Conservation (phyloP, 1,140 invertebrate species). For the Thereuonema tuberculata region DNA sequence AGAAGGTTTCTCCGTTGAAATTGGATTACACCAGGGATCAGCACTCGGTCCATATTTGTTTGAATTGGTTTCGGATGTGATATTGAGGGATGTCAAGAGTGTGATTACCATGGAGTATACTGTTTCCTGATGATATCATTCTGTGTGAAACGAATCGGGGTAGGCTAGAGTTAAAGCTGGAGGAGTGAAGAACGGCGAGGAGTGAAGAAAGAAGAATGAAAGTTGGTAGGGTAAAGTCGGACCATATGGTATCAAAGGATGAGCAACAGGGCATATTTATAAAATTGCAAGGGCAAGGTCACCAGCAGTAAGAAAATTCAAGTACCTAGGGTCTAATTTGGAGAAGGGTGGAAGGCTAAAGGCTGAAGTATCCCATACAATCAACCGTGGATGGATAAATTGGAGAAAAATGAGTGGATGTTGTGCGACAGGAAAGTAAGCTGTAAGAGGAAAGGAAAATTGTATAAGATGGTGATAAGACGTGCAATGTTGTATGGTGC, state of each 20-base stretch:
- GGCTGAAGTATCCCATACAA: background rate
- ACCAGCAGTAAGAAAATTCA: background rate
- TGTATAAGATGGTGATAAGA: background rate
- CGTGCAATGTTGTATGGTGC: background rate
- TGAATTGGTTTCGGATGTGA: background rate
- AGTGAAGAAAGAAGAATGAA: background rate
- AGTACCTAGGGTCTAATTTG: background rate
- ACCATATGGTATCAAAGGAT: background rate
- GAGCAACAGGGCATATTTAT: background rate
- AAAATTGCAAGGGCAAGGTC: background rate
- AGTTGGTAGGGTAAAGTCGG: background rate
- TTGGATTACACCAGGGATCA: background rate
- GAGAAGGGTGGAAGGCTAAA: background rate
- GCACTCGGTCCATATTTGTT: background rate
- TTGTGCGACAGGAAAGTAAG: background rate
- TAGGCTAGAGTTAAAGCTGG: background rate
- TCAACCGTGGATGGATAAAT: background rate
- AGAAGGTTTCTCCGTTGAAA: background rate
- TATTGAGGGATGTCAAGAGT: background rate
- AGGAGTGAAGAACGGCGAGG: background rate
- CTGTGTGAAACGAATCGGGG: background rate
- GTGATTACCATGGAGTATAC: background rate
- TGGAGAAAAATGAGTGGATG: background rate
- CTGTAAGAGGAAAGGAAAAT: background rate
- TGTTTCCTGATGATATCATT: background rate